These are phyloP conservation scores for Apis florea DNA, from an alignment of 1,140 invertebrate species.

Conservation along the genomic window DNA sequence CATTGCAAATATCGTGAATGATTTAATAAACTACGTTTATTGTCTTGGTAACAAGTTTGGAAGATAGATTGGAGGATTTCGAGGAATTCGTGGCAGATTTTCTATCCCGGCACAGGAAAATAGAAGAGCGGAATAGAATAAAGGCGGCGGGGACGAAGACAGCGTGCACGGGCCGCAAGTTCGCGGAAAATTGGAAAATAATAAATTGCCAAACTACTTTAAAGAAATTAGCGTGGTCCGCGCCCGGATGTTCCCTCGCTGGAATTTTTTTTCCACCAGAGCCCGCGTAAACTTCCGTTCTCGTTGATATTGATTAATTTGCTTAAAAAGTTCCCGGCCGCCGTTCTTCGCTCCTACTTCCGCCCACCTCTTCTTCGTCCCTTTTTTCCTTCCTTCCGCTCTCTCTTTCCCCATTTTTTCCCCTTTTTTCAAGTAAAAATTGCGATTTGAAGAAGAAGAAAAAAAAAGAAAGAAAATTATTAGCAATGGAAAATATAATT, in stretches of 20 bases:
- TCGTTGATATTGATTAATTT: conserved; percentile 74
- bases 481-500: neutral
- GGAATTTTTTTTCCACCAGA: conserved; percentile 50
- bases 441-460: neutral
- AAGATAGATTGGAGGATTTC: neutral
- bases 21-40: neutral
- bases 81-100: conserved; percentile 28
- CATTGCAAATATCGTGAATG: neutral
- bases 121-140: conserved; percentile 50
- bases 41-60: neutral
- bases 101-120: conserved; percentile 34
- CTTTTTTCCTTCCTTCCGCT: conserved; percentile 9
- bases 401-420: conserved; percentile 11
- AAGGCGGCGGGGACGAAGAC: conserved; percentile 42
- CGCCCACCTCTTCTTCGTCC: neutral
- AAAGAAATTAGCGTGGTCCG: conserved; percentile 73
- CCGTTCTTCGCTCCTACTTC: conserved; percentile 24
- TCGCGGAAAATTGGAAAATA: conserved; percentile 73
- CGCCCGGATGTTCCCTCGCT: conserved; percentile 63
- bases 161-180: conserved; percentile 51
- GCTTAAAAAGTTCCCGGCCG: conserved; percentile 68
- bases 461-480: neutral
- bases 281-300: conserved; percentile 66
- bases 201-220: conserved; percentile 76
- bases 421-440: neutral